These are phyloP conservation scores for Tiliacea citrago DNA, from an alignment of 2,888 invertebrate genomes.

Conservation along the genomic window DNA sequence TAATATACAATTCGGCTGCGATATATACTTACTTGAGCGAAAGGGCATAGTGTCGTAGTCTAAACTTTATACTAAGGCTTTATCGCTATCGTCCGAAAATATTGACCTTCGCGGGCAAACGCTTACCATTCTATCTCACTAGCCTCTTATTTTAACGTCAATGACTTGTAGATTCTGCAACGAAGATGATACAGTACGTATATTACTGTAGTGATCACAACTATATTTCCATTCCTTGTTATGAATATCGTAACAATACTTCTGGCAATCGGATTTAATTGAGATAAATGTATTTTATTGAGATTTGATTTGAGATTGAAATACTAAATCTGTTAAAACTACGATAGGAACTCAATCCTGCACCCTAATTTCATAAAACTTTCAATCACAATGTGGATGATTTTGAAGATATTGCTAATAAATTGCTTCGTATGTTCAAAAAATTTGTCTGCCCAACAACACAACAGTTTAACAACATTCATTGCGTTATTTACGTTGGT, in stretches of 20 bases:
- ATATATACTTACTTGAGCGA: neutral
- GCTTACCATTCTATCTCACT: conserved; percentile 11
- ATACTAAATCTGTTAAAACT: neutral
- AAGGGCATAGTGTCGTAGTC: neutral
- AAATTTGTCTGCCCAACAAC: too few relatives aligned
- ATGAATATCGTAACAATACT: conserved; percentile 6
- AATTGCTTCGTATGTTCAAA: too few relatives aligned
- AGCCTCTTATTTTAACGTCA: conserved; percentile 5
- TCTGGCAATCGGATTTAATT: neutral
- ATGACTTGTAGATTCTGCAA: neutral
- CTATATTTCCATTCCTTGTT: neutral
- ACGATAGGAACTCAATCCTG: neutral
- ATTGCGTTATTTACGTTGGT: too few relatives aligned
- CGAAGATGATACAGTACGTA: neutral
- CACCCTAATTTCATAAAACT: too few relatives aligned
- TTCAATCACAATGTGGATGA: too few relatives aligned
- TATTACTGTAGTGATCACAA: neutral
- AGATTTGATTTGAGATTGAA: neutral
- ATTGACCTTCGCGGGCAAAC: conserved; percentile 27
- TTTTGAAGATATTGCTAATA: too few relatives aligned
- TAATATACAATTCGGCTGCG: too few relatives aligned
- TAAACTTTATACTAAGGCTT: neutral
- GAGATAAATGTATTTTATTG: neutral
- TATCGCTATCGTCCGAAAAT: neutral
- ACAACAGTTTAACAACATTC: too few relatives aligned